phyloP scores from a whole-genome alignment of 2,888 invertebrate genomes.

The Agrenia bidenticulata region DNA sequence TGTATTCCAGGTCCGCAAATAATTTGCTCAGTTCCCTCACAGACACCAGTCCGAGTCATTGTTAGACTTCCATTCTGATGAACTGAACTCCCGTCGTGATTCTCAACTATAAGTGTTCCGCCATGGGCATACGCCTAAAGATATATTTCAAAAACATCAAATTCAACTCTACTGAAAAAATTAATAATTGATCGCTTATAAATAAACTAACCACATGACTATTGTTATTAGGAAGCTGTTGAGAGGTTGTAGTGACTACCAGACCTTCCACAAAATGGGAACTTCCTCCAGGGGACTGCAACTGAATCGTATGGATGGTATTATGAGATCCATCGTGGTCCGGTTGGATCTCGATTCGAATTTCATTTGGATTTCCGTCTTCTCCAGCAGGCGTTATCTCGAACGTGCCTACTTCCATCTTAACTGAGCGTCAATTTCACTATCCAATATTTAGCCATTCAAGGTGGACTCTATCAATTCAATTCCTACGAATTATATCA shows the following conservation, averaged over 20 bases:
- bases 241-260: slow-evolving; percentile 29
- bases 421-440: no score
- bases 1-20: slow-evolving; percentile 16
- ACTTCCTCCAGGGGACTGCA: slow-evolving; percentile 37
- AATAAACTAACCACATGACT: neutral
- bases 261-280: slow-evolving; percentile 43
- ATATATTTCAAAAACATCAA: neutral
- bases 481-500: no score
- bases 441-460: no score
- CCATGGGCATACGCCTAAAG: neutral
- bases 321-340: slow-evolving; percentile 26
- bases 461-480: no score
- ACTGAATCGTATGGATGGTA: slow-evolving; percentile 37
- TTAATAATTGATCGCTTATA: neutral
- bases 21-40: neutral
- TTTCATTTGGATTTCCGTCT: neutral
- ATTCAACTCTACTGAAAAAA: neutral
- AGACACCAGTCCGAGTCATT: neutral
- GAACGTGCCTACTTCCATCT: neutral
- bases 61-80: neutral
- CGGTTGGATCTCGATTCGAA: slow-evolving; percentile 29
- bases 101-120: slow-evolving; percentile 1
- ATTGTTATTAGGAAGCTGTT: slow-evolving; percentile 2
- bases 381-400: slow-evolving; percentile 1
- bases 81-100: neutral